phyloP scores from a whole-genome alignment of 2,113 vertebrate genomes.

The Aplodontia rufa region DNA sequence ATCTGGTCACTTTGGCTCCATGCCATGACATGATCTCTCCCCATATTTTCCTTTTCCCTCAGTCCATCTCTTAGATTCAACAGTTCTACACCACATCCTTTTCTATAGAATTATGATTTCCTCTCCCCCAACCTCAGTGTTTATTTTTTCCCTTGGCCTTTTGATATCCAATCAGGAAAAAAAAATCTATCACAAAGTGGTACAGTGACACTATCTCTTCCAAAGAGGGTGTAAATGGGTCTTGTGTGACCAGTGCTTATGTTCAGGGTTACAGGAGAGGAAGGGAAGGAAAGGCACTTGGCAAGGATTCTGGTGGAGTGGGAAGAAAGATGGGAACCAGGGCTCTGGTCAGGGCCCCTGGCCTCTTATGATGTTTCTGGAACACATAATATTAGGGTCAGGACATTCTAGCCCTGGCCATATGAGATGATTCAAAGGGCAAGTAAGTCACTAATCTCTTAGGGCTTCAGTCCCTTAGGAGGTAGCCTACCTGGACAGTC shows the following conservation, averaged over 20 bases:
- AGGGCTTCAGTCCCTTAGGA: not conserved
- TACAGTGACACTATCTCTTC: not conserved
- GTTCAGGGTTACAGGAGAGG: not conserved
- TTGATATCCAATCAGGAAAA: not conserved
- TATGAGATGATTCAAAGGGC: not conserved
- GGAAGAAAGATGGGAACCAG: not conserved
- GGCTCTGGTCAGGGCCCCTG: not conserved
- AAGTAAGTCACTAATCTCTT: not conserved
- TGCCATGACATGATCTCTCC: not conserved
- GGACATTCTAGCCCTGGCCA: not conserved
- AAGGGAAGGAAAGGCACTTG: not conserved
- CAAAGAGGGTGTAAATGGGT: not conserved
- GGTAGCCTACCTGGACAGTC: not conserved
- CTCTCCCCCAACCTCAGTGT: accelerated
- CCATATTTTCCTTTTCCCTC: not conserved
- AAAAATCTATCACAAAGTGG: not conserved
- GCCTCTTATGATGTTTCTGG: not conserved
- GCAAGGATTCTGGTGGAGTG: not conserved
- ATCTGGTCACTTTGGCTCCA: not conserved
- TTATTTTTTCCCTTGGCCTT: not conserved
- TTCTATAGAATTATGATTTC: not conserved
- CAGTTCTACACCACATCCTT: not conserved
- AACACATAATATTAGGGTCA: not conserved
- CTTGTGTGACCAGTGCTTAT: not conserved
- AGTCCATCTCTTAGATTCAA: not conserved